These are phyloP conservation scores for Stegodyphus mimosarum DNA, from an alignment of 1,140 invertebrate genomes.

Conservation along the genomic window DNA sequence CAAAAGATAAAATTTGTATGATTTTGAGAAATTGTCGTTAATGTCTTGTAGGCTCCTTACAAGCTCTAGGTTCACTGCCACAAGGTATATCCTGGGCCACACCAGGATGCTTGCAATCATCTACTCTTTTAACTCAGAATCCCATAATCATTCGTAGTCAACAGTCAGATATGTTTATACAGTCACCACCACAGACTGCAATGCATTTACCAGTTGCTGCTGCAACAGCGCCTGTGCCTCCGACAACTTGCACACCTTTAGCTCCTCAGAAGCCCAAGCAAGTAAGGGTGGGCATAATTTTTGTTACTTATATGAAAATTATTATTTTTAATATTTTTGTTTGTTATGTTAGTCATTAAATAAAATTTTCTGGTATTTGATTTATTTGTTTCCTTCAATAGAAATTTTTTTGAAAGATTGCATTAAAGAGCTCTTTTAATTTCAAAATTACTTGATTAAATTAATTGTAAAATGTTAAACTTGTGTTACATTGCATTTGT, in stretches of 20 bases:
- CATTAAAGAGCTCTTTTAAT: neutral
- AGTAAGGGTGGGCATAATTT: constrained; percentile 25
- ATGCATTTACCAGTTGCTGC: constrained; percentile 50
- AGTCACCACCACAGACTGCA: constrained; percentile 73
- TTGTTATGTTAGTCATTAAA: too few species aligned
- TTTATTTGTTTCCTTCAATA: too few species aligned
- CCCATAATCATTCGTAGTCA: constrained; percentile 85
- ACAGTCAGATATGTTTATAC: constrained; percentile 85
- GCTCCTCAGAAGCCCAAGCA: constrained; percentile 37
- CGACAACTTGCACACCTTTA: constrained; percentile 6
- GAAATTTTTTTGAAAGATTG: too few species aligned
- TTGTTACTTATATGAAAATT: neutral
- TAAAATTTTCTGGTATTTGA: too few species aligned
- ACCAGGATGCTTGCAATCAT: constrained; percentile 72
- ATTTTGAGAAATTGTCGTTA: neutral
- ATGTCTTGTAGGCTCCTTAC: constrained; percentile 12
- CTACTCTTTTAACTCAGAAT: constrained; percentile 77
- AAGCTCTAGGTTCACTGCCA: constrained; percentile 74
- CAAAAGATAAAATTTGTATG: neutral
- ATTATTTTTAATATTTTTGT: too few species aligned
- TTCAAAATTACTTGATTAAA: neutral
- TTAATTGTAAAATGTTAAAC: neutral
- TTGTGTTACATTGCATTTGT: too few species aligned
- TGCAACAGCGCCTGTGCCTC: constrained; percentile 16
- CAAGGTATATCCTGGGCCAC: constrained; percentile 74